Conservation (phyloP, 2,888 invertebrate genomes). For the Pseudococcus jackbeardsleyi region DNA sequence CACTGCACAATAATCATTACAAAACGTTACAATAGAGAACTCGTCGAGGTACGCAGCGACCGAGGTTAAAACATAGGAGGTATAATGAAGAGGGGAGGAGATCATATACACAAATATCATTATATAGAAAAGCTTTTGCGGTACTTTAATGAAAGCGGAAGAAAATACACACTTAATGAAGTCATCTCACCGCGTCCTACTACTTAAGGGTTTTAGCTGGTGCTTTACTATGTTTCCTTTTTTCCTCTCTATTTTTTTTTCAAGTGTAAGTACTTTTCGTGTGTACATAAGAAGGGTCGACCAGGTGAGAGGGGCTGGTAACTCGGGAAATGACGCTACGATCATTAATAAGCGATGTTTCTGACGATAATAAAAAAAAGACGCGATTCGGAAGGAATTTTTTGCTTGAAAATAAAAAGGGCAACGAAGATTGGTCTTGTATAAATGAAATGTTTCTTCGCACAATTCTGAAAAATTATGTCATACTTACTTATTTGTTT, state of each 20-base stretch:
- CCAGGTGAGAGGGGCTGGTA: neutral
- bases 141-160: conserved; percentile 59
- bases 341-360: conserved; percentile 39
- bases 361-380: neutral
- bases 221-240: neutral
- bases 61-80: neutral
- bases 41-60: neutral
- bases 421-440: too few species aligned
- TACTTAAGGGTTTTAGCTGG: conserved; percentile 57
- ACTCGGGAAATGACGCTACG: conserved; percentile 12
- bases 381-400: too few species aligned
- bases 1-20: conserved; percentile 28
- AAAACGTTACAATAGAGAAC: conserved; percentile 28
- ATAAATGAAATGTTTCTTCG: too few species aligned
- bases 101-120: conserved; percentile 55
- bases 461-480: too few species aligned
- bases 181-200: conserved; percentile 59
- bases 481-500: too few species aligned
- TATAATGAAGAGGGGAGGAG: neutral
- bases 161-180: conserved; percentile 63
- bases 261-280: neutral
- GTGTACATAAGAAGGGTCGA: neutral
- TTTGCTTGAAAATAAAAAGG: too few species aligned
- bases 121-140: conserved; percentile 60
- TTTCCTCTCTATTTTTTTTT: neutral